Evolutionary conservation across 1,140 invertebrate genomes (phyloP).

Genomic region (Paralvinella palmiformis): DNA sequence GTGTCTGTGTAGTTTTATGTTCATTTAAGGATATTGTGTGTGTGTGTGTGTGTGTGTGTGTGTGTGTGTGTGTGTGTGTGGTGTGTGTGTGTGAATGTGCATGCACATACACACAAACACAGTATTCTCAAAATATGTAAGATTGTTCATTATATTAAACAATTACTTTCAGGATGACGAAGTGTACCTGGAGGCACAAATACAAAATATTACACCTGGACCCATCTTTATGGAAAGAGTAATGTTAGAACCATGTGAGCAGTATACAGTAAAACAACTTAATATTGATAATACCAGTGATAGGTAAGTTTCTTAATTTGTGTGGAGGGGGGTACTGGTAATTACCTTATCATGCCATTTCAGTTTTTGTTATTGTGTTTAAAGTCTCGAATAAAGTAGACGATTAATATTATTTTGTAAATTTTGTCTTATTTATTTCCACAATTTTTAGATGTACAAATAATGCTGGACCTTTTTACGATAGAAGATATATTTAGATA

Average conservation of each 20-base stretch:
- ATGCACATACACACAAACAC: too few species aligned
- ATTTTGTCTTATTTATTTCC: not conserved
- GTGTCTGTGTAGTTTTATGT: too few species aligned
- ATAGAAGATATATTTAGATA: not conserved
- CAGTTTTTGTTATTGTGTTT: not conserved
- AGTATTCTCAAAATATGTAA: too few species aligned
- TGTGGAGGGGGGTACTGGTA: not conserved
- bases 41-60: too few species aligned
- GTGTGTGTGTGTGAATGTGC: too few species aligned
- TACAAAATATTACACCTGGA: constrained; percentile 85
- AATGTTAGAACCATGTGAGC: constrained; percentile 78
- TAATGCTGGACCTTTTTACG: not conserved
- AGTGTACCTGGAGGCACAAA: constrained; percentile 93
- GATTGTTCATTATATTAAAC: too few species aligned
- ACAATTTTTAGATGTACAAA: not conserved
- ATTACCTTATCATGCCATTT: not conserved
- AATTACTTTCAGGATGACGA: constrained; percentile 69
- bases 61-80: too few species aligned
- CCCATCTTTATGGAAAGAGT: constrained; percentile 90
- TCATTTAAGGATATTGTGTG: too few species aligned
- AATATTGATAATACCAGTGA: constrained; percentile 31
- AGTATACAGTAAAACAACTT: constrained; percentile 63
- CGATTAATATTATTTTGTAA: not conserved
- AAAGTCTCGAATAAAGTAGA: not conserved
- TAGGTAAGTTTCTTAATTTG: constrained; percentile 24